These are phyloP conservation scores for Phymorhynchus buccinoides DNA, from an alignment of 1,140 invertebrate species.

Conservation along the genomic window DNA sequence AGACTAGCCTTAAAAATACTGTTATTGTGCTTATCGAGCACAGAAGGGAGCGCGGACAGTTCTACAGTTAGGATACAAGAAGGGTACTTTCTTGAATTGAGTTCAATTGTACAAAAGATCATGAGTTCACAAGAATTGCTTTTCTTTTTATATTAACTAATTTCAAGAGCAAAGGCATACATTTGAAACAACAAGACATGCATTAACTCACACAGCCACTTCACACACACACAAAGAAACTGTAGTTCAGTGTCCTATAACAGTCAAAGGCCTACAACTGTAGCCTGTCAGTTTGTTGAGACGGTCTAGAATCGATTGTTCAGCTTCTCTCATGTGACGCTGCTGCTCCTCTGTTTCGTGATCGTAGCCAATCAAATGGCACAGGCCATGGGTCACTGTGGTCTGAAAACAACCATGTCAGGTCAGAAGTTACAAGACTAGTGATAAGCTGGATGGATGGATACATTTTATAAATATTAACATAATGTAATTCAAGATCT, in stretches of 20 bases:
- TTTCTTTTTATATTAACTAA: no score
- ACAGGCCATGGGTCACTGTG: slow-evolving; percentile 57
- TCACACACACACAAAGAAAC: background rate
- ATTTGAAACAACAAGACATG: background rate
- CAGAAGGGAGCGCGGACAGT: no score
- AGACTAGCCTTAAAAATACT: no score
- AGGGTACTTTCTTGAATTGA: no score
- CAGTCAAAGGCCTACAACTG: slow-evolving; percentile 50
- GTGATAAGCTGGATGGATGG: no score
- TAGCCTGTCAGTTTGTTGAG: slow-evolving; percentile 55
- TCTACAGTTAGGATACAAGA: no score
- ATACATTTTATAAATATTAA: no score
- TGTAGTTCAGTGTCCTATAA: slow-evolving; percentile 49
- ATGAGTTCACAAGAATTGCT: background rate
- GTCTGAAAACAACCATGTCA: slow-evolving; percentile 37
- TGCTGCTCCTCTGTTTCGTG: slow-evolving; percentile 57
- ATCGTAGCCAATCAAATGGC: slow-evolving; percentile 59
- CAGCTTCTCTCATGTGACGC: slow-evolving; percentile 51
- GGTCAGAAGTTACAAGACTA: no score
- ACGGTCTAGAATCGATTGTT: slow-evolving; percentile 48
- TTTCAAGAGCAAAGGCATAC: background rate
- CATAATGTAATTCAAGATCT: no score
- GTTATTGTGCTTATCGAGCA: no score
- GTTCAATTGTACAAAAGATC: no score
- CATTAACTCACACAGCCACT: background rate